These are phyloP conservation scores for Hycleus cichorii DNA, from an alignment of 1,140 invertebrate genomes.

Conservation along the genomic window DNA sequence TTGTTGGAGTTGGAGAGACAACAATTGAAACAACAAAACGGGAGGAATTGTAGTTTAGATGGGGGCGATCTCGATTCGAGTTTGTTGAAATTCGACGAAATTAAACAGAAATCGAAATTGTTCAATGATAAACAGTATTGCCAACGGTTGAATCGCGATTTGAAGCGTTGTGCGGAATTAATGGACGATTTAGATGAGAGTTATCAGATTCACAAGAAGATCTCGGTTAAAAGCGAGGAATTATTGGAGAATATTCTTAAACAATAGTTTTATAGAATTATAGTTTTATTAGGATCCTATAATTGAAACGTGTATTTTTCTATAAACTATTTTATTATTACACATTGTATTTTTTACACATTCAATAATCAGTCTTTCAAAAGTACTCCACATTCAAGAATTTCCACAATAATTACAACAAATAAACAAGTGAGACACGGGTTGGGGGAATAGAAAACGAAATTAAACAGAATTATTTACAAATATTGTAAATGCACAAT, in stretches of 20 bases:
- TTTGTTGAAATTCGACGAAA: not conserved
- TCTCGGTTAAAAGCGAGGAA: slow-evolving; percentile 8
- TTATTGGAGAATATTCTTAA: not conserved
- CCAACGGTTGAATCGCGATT: slow-evolving; percentile 8
- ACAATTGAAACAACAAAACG: not conserved
- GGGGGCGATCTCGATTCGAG: not conserved
- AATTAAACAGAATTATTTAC: slow-evolving; percentile 21
- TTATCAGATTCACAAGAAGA: slow-evolving; percentile 26
- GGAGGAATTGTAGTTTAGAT: not conserved
- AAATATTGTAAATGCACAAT: slow-evolving; percentile 35
- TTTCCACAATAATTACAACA: slow-evolving; percentile 12
- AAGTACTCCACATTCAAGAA: slow-evolving; percentile 27
- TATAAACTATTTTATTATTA: slow-evolving; percentile 24
- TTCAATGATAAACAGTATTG: not conserved
- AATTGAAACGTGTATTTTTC: not conserved
- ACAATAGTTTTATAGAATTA: not conserved
- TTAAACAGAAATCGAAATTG: not conserved
- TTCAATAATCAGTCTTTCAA: slow-evolving; percentile 37
- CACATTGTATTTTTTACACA: slow-evolving; percentile 29
- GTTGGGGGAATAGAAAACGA: slow-evolving; percentile 5
- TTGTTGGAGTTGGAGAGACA: slow-evolving; percentile 12
- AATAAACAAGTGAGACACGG: not conserved
- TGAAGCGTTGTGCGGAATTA: slow-evolving; percentile 19
- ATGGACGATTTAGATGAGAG: slow-evolving; percentile 31
- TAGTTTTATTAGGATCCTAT: not conserved